Evolutionary conservation across 2,113 vertebrate genomes (phyloP).

Genomic region (Gobio gobio): DNA sequence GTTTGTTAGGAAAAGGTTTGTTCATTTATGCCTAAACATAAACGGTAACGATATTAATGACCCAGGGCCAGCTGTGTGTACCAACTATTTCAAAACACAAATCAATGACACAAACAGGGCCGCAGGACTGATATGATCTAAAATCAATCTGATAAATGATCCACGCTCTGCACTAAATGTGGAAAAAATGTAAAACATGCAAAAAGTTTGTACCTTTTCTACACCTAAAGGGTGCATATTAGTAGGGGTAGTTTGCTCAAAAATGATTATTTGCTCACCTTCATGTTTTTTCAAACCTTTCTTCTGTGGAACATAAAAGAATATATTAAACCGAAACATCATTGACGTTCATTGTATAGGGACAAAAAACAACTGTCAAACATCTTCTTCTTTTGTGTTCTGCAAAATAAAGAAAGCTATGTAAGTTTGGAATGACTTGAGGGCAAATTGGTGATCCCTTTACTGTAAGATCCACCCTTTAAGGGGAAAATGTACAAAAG

Average conservation of each 20-base stretch:
- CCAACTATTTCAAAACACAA: constrained; percentile 3
- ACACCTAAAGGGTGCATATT: not conserved
- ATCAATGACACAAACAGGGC: constrained; percentile 3
- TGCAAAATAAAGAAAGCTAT: too few relatives aligned
- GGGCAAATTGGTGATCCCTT: too few relatives aligned
- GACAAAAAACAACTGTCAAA: too few relatives aligned
- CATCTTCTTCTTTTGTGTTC: too few relatives aligned
- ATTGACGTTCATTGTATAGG: too few relatives aligned
- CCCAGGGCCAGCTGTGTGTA: not conserved
- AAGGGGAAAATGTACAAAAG: too few relatives aligned
- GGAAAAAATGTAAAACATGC: not conserved
- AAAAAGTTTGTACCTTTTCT: not conserved
- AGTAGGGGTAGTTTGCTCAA: not conserved
- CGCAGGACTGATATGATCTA: constrained; percentile 14
- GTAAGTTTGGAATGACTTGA: too few relatives aligned
- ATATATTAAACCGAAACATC: not conserved
- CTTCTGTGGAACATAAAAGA: not conserved
- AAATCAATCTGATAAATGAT: constrained; percentile 24
- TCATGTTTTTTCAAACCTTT: not conserved
- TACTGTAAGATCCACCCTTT: too few relatives aligned
- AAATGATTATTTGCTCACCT: not conserved
- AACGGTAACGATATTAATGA: not conserved
- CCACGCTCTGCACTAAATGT: not conserved
- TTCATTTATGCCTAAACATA: not conserved
- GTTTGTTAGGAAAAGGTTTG: not conserved